Evolutionary conservation across 1,140 invertebrate genomes (phyloP).

Genomic region (Dolichoris vasculosae): DNA sequence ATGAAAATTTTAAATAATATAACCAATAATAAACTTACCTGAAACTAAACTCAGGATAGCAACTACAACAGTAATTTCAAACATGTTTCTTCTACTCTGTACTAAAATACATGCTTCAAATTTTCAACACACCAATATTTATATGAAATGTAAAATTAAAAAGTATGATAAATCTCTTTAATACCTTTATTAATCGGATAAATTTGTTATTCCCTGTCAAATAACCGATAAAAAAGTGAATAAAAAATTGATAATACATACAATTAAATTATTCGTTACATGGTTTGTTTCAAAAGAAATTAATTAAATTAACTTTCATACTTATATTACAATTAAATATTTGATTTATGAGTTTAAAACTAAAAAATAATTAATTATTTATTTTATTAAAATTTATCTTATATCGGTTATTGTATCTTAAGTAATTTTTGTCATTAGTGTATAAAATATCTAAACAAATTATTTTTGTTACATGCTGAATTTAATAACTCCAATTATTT

Average conservation of each 20-base stretch:
- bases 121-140: background rate
- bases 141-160: constrained; percentile 13
- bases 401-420: too few relatives aligned
- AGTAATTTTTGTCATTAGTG: too few relatives aligned
- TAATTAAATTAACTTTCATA: background rate
- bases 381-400: too few relatives aligned
- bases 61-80: background rate
- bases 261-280: background rate
- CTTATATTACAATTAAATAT: background rate
- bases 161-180: constrained; percentile 5
- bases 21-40: constrained; percentile 18
- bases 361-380: too few relatives aligned
- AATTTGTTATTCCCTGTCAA: constrained; percentile 5
- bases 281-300: background rate
- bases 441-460: too few relatives aligned
- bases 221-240: constrained; percentile 1
- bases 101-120: constrained; percentile 7
- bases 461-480: too few relatives aligned
- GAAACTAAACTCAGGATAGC: background rate
- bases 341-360: too few relatives aligned
- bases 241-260: background rate
- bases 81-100: constrained; percentile 15
- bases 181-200: background rate
- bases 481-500: too few relatives aligned
- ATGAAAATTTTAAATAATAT: background rate